Evolutionary conservation across 2,113 vertebrate genomes (phyloP).

Genomic region (Cephalopterus ornatus): DNA sequence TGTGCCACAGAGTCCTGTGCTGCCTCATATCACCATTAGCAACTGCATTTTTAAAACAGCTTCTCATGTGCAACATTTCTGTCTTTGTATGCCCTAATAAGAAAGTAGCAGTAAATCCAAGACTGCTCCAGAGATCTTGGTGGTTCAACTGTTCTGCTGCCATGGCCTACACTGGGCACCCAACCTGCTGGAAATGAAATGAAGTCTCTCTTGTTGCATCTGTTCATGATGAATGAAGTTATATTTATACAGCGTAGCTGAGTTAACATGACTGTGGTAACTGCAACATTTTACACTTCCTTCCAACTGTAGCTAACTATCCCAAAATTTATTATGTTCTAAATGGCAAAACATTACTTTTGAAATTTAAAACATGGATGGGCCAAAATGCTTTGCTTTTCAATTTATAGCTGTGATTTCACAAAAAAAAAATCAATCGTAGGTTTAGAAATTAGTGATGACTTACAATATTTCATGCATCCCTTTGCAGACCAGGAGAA

Average conservation of each 20-base stretch:
- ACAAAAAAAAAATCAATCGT: neutral
- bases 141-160: fast-evolving
- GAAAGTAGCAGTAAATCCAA: neutral
- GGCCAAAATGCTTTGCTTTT: neutral
- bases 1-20: neutral
- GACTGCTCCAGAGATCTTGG: neutral
- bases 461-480: neutral
- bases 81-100: neutral
- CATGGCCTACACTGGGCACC: neutral
- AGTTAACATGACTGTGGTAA: neutral
- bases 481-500: neutral
- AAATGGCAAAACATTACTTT: neutral
- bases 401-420: neutral
- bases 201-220: neutral
- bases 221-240: neutral
- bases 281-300: neutral
- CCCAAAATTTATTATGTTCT: neutral
- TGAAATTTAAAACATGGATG: neutral
- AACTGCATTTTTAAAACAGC: neutral
- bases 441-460: neutral
- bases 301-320: neutral
- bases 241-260: neutral
- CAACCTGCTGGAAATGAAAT: neutral
- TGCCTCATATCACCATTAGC: neutral
- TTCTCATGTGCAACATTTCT: neutral